Evolutionary conservation across 2,888 invertebrate species (phyloP).

Genomic region (Ophion costatus): DNA sequence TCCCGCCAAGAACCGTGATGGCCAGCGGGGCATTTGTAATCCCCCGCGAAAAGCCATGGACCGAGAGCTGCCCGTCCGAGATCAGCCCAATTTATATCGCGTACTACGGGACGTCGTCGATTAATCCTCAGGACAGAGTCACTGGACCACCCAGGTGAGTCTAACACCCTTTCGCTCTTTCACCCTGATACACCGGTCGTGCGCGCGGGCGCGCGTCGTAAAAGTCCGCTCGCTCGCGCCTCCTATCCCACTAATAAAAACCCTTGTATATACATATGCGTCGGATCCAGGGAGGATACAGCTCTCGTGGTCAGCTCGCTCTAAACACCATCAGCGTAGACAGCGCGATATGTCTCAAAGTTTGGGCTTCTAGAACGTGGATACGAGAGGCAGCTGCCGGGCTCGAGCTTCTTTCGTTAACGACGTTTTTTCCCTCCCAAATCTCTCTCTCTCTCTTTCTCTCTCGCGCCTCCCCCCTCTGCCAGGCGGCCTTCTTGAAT

Average conservation of each 20-base stretch:
- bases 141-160: constrained; percentile 82
- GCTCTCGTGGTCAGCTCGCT: constrained; percentile 31
- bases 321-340: constrained; percentile 62
- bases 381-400: constrained; percentile 65
- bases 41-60: constrained; percentile 74
- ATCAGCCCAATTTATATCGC: constrained; percentile 82
- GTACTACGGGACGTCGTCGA: constrained; percentile 79
- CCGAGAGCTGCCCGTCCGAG: constrained; percentile 63
- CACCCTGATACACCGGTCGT: constrained; percentile 76
- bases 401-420: constrained; percentile 55
- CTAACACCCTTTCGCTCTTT: constrained; percentile 79
- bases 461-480: too few relatives aligned
- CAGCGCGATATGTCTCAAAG: constrained; percentile 51
- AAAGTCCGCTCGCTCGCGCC: constrained; percentile 73
- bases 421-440: constrained; percentile 35
- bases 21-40: constrained; percentile 79
- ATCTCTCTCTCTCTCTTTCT: not conserved
- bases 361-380: constrained; percentile 57
- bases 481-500: constrained; percentile 29
- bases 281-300: constrained; percentile 11
- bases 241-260: constrained; percentile 53
- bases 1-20: constrained; percentile 78
- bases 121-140: constrained; percentile 81
- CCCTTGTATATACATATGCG: constrained; percentile 11
- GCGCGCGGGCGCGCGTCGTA: constrained; percentile 74